These are phyloP conservation scores for Spatula clypeata DNA, from an alignment of 2,797 vertebrate genomes.

Conservation along the genomic window DNA sequence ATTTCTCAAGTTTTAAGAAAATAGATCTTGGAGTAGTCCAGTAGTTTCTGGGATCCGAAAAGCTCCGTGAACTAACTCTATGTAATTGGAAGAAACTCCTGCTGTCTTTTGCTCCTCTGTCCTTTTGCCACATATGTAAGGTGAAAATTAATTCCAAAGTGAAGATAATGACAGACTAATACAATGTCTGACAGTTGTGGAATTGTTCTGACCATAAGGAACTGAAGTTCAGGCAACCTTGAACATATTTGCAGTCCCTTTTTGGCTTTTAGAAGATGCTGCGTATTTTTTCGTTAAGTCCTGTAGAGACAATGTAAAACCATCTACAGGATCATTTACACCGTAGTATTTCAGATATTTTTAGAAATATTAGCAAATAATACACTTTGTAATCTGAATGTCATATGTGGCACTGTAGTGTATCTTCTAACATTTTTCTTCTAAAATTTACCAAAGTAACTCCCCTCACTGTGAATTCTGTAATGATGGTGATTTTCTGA, in stretches of 20 bases:
- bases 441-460: background rate
- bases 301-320: background rate
- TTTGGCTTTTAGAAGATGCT: background rate
- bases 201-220: background rate
- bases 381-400: rapidly evolving
- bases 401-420: background rate
- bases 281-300: background rate
- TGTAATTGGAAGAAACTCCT: background rate
- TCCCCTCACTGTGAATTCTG: background rate
- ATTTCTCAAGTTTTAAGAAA: background rate
- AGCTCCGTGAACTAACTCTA: background rate
- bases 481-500: background rate
- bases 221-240: background rate
- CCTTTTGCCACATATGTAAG: background rate
- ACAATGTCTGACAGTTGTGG: background rate
- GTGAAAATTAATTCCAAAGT: background rate
- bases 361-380: background rate
- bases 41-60: background rate
- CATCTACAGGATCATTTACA: background rate
- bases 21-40: background rate
- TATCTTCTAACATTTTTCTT: background rate
- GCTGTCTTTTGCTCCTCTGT: background rate
- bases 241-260: background rate
- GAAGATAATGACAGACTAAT: background rate
- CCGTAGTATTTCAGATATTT: background rate